Conservation (phyloP, 2,888 invertebrate species). For the Marasmarcha lunaedactyla region DNA sequence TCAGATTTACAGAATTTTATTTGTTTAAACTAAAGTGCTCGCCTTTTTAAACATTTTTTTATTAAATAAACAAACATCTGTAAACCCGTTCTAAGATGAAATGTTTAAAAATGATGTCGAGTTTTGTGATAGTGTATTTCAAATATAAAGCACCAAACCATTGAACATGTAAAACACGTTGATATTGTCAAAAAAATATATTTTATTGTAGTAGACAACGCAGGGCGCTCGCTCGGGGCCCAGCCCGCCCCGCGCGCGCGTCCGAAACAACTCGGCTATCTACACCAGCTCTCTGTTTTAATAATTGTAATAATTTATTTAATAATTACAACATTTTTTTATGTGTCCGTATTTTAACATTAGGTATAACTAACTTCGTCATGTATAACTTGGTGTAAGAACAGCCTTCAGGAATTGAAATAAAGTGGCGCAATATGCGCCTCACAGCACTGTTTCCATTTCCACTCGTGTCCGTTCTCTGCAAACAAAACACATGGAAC, state of each 20-base stretch:
- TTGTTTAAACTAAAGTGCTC: too few relatives aligned
- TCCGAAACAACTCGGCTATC: conserved; percentile 62
- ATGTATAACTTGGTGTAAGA: conserved; percentile 72
- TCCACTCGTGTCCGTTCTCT: conserved; percentile 80
- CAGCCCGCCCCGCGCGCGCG: conserved; percentile 64
- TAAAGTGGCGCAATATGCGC: conserved; percentile 62
- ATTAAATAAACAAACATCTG: too few relatives aligned
- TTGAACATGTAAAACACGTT: neutral
- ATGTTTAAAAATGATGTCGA: neutral
- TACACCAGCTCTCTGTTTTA: conserved; percentile 67
- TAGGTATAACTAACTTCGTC: conserved; percentile 68
- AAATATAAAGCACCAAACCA: neutral
- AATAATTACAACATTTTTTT: conserved; percentile 70
- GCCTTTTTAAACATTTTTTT: too few relatives aligned
- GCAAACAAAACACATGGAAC: too few relatives aligned
- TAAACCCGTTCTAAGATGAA: too few relatives aligned
- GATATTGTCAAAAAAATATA: conserved; percentile 69
- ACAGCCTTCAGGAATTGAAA: conserved; percentile 71
- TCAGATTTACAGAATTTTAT: too few relatives aligned
- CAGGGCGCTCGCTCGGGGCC: conserved; percentile 59
- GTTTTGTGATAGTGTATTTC: neutral
- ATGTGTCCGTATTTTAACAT: conserved; percentile 67
- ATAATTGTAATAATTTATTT: conserved; percentile 72
- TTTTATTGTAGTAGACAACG: conserved; percentile 71
- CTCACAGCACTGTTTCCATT: conserved; percentile 94